phyloP scores from a whole-genome alignment of 2,797 vertebrate genomes.

The Gambelia wislizenii region DNA sequence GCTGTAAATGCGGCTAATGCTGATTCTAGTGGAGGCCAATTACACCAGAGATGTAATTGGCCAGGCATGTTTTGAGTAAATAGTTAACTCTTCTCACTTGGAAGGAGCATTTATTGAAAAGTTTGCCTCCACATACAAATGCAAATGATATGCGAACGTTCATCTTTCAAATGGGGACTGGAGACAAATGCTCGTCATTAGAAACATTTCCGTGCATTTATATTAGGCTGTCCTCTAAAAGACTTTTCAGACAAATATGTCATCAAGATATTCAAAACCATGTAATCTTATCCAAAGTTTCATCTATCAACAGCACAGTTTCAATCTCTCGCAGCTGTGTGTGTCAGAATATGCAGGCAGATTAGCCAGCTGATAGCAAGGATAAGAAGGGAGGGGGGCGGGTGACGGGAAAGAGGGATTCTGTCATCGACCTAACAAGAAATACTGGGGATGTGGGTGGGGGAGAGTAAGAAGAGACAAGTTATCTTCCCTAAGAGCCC shows the following conservation, averaged over 20 bases:
- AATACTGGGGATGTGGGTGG: slow-evolving; percentile 47
- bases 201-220: slow-evolving; percentile 88
- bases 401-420: slow-evolving; percentile 65
- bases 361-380: slow-evolving; percentile 85
- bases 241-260: slow-evolving; percentile 89
- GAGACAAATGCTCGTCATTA: slow-evolving; percentile 89
- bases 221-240: slow-evolving; percentile 90
- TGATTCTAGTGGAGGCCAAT: slow-evolving; percentile 37
- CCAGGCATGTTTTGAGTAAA: slow-evolving; percentile 80
- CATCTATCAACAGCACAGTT: slow-evolving; percentile 86
- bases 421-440: slow-evolving; percentile 61
- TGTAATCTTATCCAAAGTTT: slow-evolving; percentile 89
- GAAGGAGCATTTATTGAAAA: slow-evolving; percentile 85
- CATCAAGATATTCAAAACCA: slow-evolving; percentile 89
- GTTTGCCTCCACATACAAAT: slow-evolving; percentile 86
- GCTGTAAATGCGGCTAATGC: slow-evolving; percentile 1
- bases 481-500: slow-evolving; percentile 40
- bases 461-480: slow-evolving; percentile 40
- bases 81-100: slow-evolving; percentile 84
- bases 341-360: slow-evolving; percentile 83
- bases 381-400: slow-evolving; percentile 38
- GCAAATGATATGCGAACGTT: slow-evolving; percentile 86
- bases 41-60: slow-evolving; percentile 71
- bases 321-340: slow-evolving; percentile 87
- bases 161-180: slow-evolving; percentile 84